Base-by-base conservation (phyloP, 2,113 vertebrate species). In the Rhinopomastus cyanomelas region DNA sequence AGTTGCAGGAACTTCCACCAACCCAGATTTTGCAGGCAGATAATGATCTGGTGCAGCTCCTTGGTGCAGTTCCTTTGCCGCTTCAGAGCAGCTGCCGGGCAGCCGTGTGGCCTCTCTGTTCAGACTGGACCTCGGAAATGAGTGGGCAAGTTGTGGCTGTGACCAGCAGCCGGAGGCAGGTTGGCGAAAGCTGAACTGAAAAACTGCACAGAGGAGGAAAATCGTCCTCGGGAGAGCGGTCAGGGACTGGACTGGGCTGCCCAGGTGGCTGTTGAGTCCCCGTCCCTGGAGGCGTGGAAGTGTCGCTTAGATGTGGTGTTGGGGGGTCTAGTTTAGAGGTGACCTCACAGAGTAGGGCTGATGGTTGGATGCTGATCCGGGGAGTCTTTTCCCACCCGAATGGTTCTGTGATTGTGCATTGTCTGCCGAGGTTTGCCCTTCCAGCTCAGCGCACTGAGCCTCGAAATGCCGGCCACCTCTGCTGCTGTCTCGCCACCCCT, bases 381-480 rank as follows among this genome's bases (percentile, higher is more conserved):
- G n/a, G n/a, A n/a, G n/a, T n/a, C n/a, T n/a, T n/a, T n/a, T n/a
- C n/a, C n/a, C n/a, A n/a, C n/a, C n/a, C n/a, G n/a, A n/a, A n/a
- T n/a, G n/a, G n/a, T n/a, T n/a, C n/a, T n/a, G n/a, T n/a, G n/a
- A n/a, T n/a, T n/a, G n/a, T 91, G 36, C 56, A 86, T 65, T 94
- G 34, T 66, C 37, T 89, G 79, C 69, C n/a, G 46, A 12, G 37
- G 42, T 75, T 94, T 89, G 55, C 46, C 89, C 85, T 91, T 57
- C 51, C 20, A 84, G 27, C 79, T 79, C n/a, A 60, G 39, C 12
- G 1, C 55, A 39, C 61, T 88, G 1, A 86, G 90, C 77, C 89
- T 88, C 88, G 81, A 86, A 94, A 93, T 88, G 83, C 92, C 88
- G 91, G 60, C 81, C 64, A 62, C 48, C 66, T 86, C 88, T 5